Base-by-base conservation (phyloP, 2,888 invertebrate species). In the Scaptomyza tumidula region DNA sequence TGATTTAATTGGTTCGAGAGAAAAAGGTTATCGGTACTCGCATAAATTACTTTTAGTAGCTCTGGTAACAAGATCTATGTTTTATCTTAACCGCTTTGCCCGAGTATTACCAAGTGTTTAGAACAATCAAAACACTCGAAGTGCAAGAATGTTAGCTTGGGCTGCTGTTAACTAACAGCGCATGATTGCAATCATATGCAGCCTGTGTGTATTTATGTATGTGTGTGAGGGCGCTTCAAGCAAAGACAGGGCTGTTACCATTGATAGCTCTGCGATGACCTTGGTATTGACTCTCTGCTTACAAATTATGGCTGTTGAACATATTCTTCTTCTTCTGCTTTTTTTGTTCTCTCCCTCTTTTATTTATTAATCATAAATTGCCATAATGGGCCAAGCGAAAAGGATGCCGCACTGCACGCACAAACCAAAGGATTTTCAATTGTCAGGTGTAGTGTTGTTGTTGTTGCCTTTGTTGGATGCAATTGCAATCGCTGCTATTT, bases 331-430 rank as follows among this genome's bases (percentile, higher is more conserved):
- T 35, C 16, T 52, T 48, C 31, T 48, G 4, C 13, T 37, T n/a
- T n/a, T 37, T n/a, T 57, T 33, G 78, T 59, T 6, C 19, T 19
- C 27, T 27, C 27, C 29, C 29, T 29, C 29, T 29, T 29, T 68
- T 76, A 73, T 82, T 82, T 87, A 82, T 87, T 84, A 87, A 85
- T 65, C 82, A 82, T 81, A 87, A 85, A 82, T 81, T 73, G 86
- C 73, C 67, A 56, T 64, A 62, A 65, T 53, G 79, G 59, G 24
- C 31, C 31, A 35, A 35, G 19, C 33, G 31, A 60, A 67, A 76
- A 58, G 80, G 64, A 71, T 67, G 76, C 77, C 77, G 77, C 76
- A 29, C 24, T 11, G 52, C 55, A 55, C 50, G 48, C 65, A 69
- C 58, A 48, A 46, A 39, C 59, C 66, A 54, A 58, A 71, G 71